Evolutionary conservation across 2,888 invertebrate genomes (phyloP).

Genomic region (Nephrotoma appendiculata): DNA sequence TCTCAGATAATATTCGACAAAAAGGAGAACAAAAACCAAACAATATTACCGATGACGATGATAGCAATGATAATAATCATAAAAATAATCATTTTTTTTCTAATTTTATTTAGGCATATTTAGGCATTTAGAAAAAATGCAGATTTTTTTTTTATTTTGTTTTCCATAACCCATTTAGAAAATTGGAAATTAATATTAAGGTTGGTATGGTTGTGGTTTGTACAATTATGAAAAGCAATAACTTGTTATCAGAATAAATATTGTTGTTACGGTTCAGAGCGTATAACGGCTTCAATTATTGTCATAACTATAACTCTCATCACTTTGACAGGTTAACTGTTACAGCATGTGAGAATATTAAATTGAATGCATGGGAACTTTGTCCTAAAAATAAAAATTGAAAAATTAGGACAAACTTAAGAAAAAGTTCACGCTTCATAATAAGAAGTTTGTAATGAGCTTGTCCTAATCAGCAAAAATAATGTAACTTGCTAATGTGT

Average conservation of each 20-base stretch:
- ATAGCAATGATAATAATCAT: neutral
- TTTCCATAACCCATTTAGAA: neutral
- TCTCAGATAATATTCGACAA: neutral
- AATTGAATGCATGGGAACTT: no score
- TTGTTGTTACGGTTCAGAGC: neutral
- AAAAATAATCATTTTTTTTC: neutral
- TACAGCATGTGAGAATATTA: no score
- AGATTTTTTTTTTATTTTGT: neutral
- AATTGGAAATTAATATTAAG: neutral
- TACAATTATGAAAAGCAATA: neutral
- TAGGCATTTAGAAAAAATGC: neutral
- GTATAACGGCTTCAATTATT: neutral
- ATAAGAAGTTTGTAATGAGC: no score
- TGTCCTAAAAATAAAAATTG: no score
- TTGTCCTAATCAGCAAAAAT: no score
- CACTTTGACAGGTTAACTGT: no score
- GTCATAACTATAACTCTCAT: no score
- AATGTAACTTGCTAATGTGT: no score
- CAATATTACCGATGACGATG: neutral
- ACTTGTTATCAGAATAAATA: neutral
- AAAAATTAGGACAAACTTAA: no score
- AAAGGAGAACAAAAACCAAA: neutral
- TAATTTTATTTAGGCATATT: neutral
- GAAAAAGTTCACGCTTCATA: no score
- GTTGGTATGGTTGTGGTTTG: neutral